Evolutionary conservation across 2,888 invertebrate species (phyloP), one percentile per base, ranked within the genome.

Genomic region (Tillus elongatus): DNA sequence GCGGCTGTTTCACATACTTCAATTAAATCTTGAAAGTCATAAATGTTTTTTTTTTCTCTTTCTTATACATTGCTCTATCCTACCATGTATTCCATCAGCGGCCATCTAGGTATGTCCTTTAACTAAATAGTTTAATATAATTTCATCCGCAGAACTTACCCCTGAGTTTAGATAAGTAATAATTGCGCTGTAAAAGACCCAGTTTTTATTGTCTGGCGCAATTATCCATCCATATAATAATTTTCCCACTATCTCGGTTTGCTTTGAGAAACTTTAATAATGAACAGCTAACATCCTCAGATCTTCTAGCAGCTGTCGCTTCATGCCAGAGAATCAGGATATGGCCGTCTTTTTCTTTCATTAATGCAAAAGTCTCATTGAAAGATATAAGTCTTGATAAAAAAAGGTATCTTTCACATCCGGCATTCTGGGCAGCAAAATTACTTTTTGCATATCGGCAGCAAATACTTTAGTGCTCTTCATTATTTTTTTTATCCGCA

Each of bases 31-130:
- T 19, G 6, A 19, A 19, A 19, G 24, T 19, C 24, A n/a, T 19
- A 19, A n/a, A 19, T 19, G n/a, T 19, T 19, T n/a, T 19, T 19
- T n/a, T 8, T 19, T 19, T n/a, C n/a, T n/a, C n/a, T 19, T 19
- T 19, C 24, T 19, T n/a, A 19, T 19, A n/a, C 24, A 19, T 15
- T 39, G 39, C 12, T 39, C 39, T 11, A 39, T 39, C 13, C 26
- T 9, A 3, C 39, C 39, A 24, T 39, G 39, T 16, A 39, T 12
- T 3, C 39, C 36, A 27, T 39, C 39, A 10, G 39, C 36, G 2
- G 36, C 30, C 36, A 36, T 39, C 12, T 12, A 39, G n/a, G 39
- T 39, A 13, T 39, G 39, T 28, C 39, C 39, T 12, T n/a, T 29
- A 6, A 37, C 3, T 26, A 37, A 35, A 29, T 29, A 29, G 4